phyloP scores from a whole-genome alignment of 2,888 invertebrate species.

The Dichetophora obliterata region DNA sequence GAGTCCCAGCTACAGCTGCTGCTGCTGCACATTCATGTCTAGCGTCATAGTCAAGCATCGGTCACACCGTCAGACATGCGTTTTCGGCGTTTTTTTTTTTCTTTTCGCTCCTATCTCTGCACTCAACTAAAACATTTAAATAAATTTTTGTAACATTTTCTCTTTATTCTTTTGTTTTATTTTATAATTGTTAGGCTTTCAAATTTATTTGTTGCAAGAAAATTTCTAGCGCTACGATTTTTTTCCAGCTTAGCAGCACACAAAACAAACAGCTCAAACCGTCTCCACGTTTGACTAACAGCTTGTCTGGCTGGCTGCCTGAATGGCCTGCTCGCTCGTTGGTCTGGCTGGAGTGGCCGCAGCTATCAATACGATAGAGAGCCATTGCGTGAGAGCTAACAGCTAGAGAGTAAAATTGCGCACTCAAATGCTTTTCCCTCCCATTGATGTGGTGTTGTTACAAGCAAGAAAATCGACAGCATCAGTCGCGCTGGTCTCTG shows the following conservation, averaged over 20 bases:
- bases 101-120: neutral
- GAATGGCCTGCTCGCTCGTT: constrained; percentile 7
- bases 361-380: neutral
- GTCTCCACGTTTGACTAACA: constrained; percentile 38
- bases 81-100: neutral
- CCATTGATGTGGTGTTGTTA: no score
- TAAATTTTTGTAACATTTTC: neutral
- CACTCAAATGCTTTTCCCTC: neutral
- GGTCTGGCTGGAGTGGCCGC: constrained; percentile 33
- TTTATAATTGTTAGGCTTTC: neutral
- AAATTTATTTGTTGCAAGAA: neutral
- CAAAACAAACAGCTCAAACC: constrained; percentile 31
- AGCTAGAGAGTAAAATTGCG: neutral
- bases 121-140: constrained; percentile 12
- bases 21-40: constrained; percentile 39
- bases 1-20: constrained; percentile 39
- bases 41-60: neutral
- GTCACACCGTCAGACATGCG: constrained; percentile 9
- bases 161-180: neutral
- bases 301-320: constrained; percentile 40
- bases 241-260: constrained; percentile 17
- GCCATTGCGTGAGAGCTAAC: neutral
- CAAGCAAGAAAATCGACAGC: neutral
- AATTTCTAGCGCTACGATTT: neutral
- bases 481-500: neutral